Base-by-base conservation (phyloP, 2,113 vertebrate genomes). In the Clarias gariepinus region DNA sequence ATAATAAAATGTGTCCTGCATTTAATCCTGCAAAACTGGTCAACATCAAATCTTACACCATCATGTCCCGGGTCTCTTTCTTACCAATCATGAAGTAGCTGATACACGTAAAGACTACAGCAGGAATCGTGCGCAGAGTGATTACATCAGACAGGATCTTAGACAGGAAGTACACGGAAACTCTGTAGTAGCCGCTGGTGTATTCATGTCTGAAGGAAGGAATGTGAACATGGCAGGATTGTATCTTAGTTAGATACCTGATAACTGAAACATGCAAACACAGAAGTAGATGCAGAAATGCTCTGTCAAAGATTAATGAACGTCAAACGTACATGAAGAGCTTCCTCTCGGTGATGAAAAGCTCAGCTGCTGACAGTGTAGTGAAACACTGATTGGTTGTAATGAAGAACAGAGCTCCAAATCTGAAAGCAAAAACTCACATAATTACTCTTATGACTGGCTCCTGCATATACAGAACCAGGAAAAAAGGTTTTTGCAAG, bases 141-240 rank as follows among this genome's bases (percentile, higher is more conserved):
- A 97, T 87, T 86, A 98, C 90, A 88, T 99, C 97, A 82, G 95
- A 95, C 58, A 97, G 78, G 63, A 98, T 91, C 91, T 97, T 98
- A 5, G 97, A 95, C 85, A 98, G 93, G 93, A 98, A 99, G 92
- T 98, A 99, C 3, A 95, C 95, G 0, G 97, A 98, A 2, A 94
- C 94, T 90, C 97, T 93, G 93, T 99, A 99, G 93, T 99, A 99
- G 25, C 98, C 98, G 63, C 97, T 99, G 93, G 97, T 97, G 87
- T 97, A 98, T 88, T 99, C 98, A 7, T 99, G 98, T 87, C 98
- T 99, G 90, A 92, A 91, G 87, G 91, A n/a, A 92, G 81, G 91
- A 57, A 74, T 76, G 15, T 21, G 36, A 28, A 25, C 47, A 82
- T 55, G 81, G 11, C 25, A 68, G 80, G 28, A 47, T n/a, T 63